These are phyloP conservation scores for Eriosoma lanigerum DNA, from an alignment of 1,140 invertebrate genomes.

Conservation along the genomic window DNA sequence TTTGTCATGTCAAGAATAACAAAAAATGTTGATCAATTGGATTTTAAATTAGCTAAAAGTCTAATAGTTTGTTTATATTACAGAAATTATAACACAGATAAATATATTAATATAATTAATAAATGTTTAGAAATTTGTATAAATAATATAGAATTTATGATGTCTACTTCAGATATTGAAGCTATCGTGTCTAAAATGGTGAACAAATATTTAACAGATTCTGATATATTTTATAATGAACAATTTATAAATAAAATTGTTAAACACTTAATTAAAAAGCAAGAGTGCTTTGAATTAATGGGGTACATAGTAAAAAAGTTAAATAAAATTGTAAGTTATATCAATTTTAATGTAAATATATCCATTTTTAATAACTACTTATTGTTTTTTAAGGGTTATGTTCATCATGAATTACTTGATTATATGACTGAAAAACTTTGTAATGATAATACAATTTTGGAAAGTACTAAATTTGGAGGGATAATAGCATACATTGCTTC, in stretches of 20 bases:
- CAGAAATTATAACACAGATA: slow-evolving; percentile 20
- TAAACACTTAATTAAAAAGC: slow-evolving; percentile 61
- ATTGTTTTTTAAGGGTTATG: slow-evolving; percentile 32
- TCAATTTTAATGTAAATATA: not conserved
- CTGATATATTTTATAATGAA: slow-evolving; percentile 64
- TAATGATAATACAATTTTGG: not conserved
- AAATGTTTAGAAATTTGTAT: slow-evolving; percentile 58
- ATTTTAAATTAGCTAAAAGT: not conserved
- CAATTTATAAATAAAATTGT: slow-evolving; percentile 61
- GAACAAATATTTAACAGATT: slow-evolving; percentile 58
- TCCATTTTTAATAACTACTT: not conserved
- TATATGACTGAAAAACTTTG: not conserved
- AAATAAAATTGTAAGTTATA: slow-evolving; percentile 34
- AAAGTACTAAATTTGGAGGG: slow-evolving; percentile 57
- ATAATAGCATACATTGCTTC: slow-evolving; percentile 61
- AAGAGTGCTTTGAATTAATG: slow-evolving; percentile 53
- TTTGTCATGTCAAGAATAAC: slow-evolving; percentile 52
- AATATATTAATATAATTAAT: slow-evolving; percentile 43
- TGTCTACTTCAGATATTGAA: slow-evolving; percentile 56
- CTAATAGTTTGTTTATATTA: slow-evolving; percentile 8
- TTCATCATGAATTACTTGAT: slow-evolving; percentile 14
- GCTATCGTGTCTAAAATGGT: slow-evolving; percentile 59
- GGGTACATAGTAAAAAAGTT: slow-evolving; percentile 14
- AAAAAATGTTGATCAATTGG: slow-evolving; percentile 41
- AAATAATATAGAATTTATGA: slow-evolving; percentile 59